Evolutionary conservation across 2,113 vertebrate genomes (phyloP).

Genomic region (Podiceps cristatus): DNA sequence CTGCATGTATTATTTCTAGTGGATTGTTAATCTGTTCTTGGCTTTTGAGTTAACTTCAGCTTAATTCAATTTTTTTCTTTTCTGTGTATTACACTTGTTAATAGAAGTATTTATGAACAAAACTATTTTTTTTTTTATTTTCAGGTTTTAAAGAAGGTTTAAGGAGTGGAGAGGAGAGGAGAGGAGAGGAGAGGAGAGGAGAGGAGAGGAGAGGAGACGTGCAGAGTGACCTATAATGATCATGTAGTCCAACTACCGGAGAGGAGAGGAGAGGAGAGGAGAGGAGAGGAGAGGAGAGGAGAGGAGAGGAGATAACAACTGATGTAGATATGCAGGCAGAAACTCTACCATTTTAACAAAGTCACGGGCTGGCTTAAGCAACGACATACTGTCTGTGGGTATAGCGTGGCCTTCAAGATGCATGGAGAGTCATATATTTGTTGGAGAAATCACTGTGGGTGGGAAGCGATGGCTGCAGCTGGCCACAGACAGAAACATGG

Average conservation of each 20-base stretch:
- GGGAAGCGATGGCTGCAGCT: neutral
- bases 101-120: neutral
- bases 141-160: neutral
- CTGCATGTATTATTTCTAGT: neutral
- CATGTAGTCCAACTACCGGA: no score
- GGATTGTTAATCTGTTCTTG: neutral
- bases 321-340: neutral
- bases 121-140: rapidly evolving
- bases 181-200: rapidly evolving
- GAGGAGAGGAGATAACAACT: rapidly evolving
- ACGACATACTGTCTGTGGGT: rapidly evolving
- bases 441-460: neutral
- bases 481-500: neutral
- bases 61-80: neutral
- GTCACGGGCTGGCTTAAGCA: neutral
- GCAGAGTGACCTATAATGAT: no score
- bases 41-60: neutral
- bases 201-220: rapidly evolving
- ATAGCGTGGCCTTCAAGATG: neutral
- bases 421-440: neutral
- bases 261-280: no score
- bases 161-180: no score
- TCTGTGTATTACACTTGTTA: neutral
- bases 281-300: no score
- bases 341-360: neutral